Evolutionary conservation across 2,797 vertebrate genomes (phyloP), one percentile per base, ranked within the genome.

Genomic region (Cossypha caffra): DNA sequence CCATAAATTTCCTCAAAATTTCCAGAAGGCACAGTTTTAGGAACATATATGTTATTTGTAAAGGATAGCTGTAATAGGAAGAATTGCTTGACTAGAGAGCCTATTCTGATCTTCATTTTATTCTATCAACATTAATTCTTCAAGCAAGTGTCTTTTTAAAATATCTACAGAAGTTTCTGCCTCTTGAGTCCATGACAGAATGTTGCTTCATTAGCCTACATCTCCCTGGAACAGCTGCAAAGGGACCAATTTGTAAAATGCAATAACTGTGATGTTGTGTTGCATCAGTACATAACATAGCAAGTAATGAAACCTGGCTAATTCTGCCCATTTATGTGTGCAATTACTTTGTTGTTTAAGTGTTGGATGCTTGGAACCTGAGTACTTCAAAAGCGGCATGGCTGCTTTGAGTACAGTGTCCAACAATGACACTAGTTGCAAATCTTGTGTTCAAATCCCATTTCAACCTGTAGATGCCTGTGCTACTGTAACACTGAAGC

Each of bases 171-270:
- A 72, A 33, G 9, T 64, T 84, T 94, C 69, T 76, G 21, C 31
- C 48, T 78, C 88, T 72, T 64, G 52, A 55, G 35, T 86, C 82
- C 54, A 11, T 84, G 42, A n/a, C 15, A 88, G 62, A 83, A 58
- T 6, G 5, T 68, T 84, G 62, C 51, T 86, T 88, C 68, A 59
- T 95, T 88, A 88, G 58, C 66, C 28, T 86, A 16, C 16, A 68
- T 78, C 25, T 90, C 64, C 57, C 45, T 68, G 74, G 38, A 85
- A 67, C 79, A 91, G 28, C 26, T 67, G 45, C 79, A n/a, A 86
- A 75, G 54, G 43, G 76, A 74, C 31, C 55, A 25, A 52, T 91
- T 90, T 69, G 69, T 84, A 90, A 86, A 91, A 57, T 61, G 74
- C 20, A 47, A 1, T 42, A 63, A 55, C 52, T 43, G 55, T 59